Evolutionary conservation across 2,797 vertebrate genomes (phyloP), one percentile per base, ranked within the genome.

Genomic region (Sphaeramia orbicularis): DNA sequence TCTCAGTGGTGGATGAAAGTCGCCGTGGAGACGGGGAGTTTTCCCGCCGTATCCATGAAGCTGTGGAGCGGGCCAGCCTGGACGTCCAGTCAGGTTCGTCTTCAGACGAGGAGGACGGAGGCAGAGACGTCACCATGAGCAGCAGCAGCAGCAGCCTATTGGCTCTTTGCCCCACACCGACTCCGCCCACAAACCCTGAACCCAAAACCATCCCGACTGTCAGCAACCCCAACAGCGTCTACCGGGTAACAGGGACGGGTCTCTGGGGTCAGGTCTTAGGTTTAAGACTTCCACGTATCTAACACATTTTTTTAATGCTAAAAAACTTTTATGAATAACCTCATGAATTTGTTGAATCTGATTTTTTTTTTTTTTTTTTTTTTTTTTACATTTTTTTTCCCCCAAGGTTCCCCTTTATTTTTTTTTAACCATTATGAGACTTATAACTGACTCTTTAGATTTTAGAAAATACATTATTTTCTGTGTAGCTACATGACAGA

Each of bases 201-300:
- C 93, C 94, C 0, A 95, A 88, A 83, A 91, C 85, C 60, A 99
- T 99, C 78, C 97, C 97, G 0, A 98, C 96, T 0, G 96, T 99
- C 77, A 96, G 92, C 91, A 99, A 99, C 84, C 97, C 98, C 4
- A 99, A 97, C 91, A 99, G 97, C 0, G 85, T 99, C 60, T 99
- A 99, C 78, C 93, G 97, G 96, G 97, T 98, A 83, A 81, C 51
- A n/a, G n/a, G n/a, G n/a, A n/a, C n/a, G n/a, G n/a, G n/a, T n/a
- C n/a, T n/a, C n/a, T n/a, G n/a, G n/a, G n/a, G n/a, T n/a, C n/a
- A n/a, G n/a, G n/a, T n/a, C n/a, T n/a, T n/a, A n/a, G n/a, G n/a
- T n/a, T n/a, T n/a, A n/a, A n/a, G n/a, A n/a, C n/a, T n/a, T n/a
- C n/a, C n/a, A n/a, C n/a, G n/a, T n/a, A n/a, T n/a, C n/a, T n/a